Evolutionary conservation across 2,888 invertebrate genomes (phyloP).

Genomic region (Tineola bisselliella): DNA sequence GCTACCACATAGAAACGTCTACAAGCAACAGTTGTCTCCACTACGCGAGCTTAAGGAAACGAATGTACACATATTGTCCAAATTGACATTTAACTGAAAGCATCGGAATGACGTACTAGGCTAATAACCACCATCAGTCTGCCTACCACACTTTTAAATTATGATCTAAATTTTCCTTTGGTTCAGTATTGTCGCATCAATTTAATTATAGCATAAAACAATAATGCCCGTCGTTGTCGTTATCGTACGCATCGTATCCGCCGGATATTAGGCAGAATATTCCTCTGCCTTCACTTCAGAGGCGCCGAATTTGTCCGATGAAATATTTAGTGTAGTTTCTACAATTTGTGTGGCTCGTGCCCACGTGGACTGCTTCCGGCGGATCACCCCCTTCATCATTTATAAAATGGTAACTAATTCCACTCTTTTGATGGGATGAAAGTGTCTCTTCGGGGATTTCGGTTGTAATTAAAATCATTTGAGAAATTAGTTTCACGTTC

Average conservation of each 20-base stretch:
- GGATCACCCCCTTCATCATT: conserved; percentile 34
- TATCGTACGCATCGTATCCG: conserved; percentile 43
- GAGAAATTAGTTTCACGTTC: not conserved
- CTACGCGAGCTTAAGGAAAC: not conserved
- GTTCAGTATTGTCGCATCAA: conserved; percentile 50
- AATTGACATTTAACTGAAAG: too few relatives aligned
- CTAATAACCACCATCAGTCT: not conserved
- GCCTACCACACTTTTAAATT: conserved; percentile 1
- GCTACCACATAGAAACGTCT: too few relatives aligned
- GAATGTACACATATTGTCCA: too few relatives aligned
- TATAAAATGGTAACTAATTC: conserved; percentile 47
- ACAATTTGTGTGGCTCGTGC: not conserved
- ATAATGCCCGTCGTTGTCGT: conserved; percentile 41
- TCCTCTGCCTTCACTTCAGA: conserved; percentile 31
- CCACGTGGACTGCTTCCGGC: conserved; percentile 37
- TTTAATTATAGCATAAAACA: conserved; percentile 48
- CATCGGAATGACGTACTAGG: too few relatives aligned
- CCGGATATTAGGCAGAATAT: conserved; percentile 54
- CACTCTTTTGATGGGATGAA: conserved; percentile 40
- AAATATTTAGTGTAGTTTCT: conserved; percentile 40
- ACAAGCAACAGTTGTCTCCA: too few relatives aligned
- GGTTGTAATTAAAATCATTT: conserved; percentile 6
- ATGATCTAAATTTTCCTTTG: conserved; percentile 14
- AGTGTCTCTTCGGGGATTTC: conserved; percentile 4
- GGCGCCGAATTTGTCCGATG: conserved; percentile 48